Base-by-base conservation (phyloP, 2,113 vertebrate genomes). In the Ibidorhyncha struthersii region DNA sequence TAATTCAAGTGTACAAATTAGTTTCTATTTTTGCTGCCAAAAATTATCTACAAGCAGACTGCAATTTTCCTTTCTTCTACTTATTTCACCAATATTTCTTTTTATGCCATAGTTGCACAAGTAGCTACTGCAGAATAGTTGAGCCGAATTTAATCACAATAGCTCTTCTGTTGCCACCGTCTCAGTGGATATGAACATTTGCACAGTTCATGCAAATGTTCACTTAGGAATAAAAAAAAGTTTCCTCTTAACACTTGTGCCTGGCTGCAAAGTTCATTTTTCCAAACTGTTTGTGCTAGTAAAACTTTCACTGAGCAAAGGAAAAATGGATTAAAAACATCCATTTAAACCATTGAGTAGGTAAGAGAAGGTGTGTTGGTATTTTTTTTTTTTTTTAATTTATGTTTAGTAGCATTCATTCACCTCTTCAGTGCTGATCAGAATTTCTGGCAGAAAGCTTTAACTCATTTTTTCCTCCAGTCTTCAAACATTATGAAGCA, bases 371-470 rank as follows among this genome's bases (percentile, higher is more conserved):
- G 17, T 22, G 5, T 41, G 13, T 13, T 38, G 52, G 1, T 40
- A 40, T 40, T 40, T 18, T 34, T 55, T 67, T 34, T 55, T 67
- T 62, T 63, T 59, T 8, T 8, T 4, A n/a, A 89, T 66, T 93
- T 93, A 81, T 83, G 53, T 67, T 83, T 69, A 72, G 29, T 76
- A 84, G 65, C 17, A 76, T 79, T 63, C 67, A 81, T 73, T 82
- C 43, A 69, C 5, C 4, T 74, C 55, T 89, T 81, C 76, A 71
- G 17, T 4, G 7, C n/a, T 86, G 83, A 78, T 67, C 90, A 59
- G 43, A 93, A 91, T 95, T 95, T 80, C 83, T 93, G 45, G 17
- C 65, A 80, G 73, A 89, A 92, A 87, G 56, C 25, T 84, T 91
- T 94, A 95, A 89, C 21, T 82, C 14, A 63, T 61, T 91, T 90